phyloP scores from a whole-genome alignment of 37 sponge, comb jelly and placozoan genomes.

The Ephydatia muelleri region DNA sequence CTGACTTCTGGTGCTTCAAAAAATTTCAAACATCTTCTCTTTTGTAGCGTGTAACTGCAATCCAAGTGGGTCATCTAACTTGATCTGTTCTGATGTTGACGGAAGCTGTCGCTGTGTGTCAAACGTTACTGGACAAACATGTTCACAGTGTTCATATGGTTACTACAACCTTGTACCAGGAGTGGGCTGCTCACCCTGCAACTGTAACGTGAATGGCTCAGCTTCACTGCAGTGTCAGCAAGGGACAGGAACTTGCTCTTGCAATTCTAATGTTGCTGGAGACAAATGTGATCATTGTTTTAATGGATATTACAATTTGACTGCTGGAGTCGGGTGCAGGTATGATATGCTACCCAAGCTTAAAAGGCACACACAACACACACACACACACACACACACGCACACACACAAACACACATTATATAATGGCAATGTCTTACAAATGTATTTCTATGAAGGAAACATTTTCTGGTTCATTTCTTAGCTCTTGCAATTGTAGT shows the following conservation, averaged over 20 bases:
- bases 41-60: slow-evolving; percentile 34
- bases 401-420: too few species aligned
- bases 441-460: too few species aligned
- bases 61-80: slow-evolving; percentile 29
- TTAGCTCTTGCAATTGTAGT: slow-evolving; percentile 69
- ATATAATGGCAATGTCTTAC: too few species aligned
- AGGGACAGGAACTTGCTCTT: slow-evolving; percentile 53
- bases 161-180: slow-evolving; percentile 30
- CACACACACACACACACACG: too few species aligned
- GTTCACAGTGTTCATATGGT: slow-evolving; percentile 38
- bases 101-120: slow-evolving; percentile 74
- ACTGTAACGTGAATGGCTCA: slow-evolving; percentile 54
- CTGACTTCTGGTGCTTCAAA: neutral
- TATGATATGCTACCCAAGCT: slow-evolving; percentile 4
- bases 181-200: slow-evolving; percentile 43
- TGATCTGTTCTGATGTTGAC: slow-evolving; percentile 43
- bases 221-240: slow-evolving; percentile 31
- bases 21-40: neutral
- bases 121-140: slow-evolving; percentile 53
- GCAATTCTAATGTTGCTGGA: slow-evolving; percentile 71
- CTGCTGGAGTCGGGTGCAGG: slow-evolving; percentile 57
- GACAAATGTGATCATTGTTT: slow-evolving; percentile 59
- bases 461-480: neutral
- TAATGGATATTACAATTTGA: slow-evolving; percentile 54
- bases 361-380: too few species aligned